Percentiles rank a stretch among this genome's conserved stretches.
Conservation (phyloP, 2,797 vertebrate species). For the Prunella strophiata region DNA sequence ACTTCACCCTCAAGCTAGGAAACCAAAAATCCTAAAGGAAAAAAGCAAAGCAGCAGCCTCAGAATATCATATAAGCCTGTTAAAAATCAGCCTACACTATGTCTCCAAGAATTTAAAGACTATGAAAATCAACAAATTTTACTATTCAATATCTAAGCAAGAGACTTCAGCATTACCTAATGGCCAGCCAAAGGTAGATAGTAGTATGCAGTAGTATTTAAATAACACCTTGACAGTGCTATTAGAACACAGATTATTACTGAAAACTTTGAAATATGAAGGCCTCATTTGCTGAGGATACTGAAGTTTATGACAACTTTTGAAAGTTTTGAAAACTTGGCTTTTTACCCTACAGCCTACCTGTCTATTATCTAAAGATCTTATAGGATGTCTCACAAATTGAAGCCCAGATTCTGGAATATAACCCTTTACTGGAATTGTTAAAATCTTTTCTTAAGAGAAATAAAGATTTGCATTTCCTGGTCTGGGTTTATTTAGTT, state of each 20-base stretch:
- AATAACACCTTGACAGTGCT: not conserved
- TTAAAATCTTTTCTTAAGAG: not conserved
- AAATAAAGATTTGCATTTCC: not conserved
- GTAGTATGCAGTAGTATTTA: not conserved
- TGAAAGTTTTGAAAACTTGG: not conserved
- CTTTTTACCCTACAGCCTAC: not conserved
- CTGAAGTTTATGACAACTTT: not conserved
- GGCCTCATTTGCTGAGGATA: not conserved
- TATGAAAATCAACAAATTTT: not conserved
- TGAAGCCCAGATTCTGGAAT: not conserved
- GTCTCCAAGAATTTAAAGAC: not conserved
- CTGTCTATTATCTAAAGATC: not conserved
- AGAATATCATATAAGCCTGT: not conserved
- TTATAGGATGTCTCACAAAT: not conserved
- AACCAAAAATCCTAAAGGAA: not conserved
- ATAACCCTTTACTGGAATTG: not conserved
- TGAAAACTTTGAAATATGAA: not conserved
- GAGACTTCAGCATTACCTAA: not conserved
- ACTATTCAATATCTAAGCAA: not conserved
- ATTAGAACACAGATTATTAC: not conserved
- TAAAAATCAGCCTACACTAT: not conserved
- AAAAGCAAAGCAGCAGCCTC: not conserved
- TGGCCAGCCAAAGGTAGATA: not conserved
- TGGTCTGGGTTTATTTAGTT: not conserved
- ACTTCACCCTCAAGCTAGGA: not conserved